These are phyloP conservation scores for Pachyseris speciosa DNA, from an alignment of 64 coral and sea anemone species.

Conservation along the genomic window DNA sequence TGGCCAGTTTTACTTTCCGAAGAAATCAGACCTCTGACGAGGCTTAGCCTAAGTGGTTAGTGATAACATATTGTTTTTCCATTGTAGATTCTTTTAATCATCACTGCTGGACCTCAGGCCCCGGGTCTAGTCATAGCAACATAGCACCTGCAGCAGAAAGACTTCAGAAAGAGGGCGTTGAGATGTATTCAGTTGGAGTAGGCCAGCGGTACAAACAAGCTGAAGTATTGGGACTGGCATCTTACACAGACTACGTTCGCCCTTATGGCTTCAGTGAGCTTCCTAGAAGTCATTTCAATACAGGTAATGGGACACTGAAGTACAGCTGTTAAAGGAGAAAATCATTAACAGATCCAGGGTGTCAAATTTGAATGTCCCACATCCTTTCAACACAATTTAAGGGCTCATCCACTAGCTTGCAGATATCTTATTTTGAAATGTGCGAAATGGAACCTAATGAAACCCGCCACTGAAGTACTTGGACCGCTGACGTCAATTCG, in stretches of 20 bases:
- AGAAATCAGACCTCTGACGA: background rate
- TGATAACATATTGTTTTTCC: background rate
- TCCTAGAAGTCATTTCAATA: background rate
- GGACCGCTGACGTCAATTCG: too few relatives aligned
- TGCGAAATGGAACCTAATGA: too few relatives aligned
- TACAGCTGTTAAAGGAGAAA: too few relatives aligned
- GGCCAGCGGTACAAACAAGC: slow-evolving; percentile 12
- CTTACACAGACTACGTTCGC: slow-evolving; percentile 48
- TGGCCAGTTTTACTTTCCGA: too few relatives aligned
- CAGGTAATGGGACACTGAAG: too few relatives aligned
- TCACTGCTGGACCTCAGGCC: slow-evolving; percentile 47
- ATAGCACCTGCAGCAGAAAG: background rate
- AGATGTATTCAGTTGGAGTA: slow-evolving; percentile 46
- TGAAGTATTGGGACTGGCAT: slow-evolving; percentile 28
- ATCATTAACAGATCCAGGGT: too few relatives aligned
- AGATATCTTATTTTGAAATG: too few relatives aligned
- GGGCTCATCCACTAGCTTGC: too few relatives aligned
- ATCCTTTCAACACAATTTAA: too few relatives aligned
- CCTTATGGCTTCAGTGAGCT: slow-evolving; percentile 9
- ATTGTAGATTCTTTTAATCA: slow-evolving; percentile 46
- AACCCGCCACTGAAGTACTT: too few relatives aligned
- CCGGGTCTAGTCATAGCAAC: slow-evolving; percentile 4
- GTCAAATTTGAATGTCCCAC: too few relatives aligned
- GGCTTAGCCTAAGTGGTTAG: background rate
- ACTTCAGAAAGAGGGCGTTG: slow-evolving; percentile 41